These are phyloP conservation scores for Callionymus lyra DNA, from an alignment of 2,113 vertebrate genomes.

Conservation along the genomic window DNA sequence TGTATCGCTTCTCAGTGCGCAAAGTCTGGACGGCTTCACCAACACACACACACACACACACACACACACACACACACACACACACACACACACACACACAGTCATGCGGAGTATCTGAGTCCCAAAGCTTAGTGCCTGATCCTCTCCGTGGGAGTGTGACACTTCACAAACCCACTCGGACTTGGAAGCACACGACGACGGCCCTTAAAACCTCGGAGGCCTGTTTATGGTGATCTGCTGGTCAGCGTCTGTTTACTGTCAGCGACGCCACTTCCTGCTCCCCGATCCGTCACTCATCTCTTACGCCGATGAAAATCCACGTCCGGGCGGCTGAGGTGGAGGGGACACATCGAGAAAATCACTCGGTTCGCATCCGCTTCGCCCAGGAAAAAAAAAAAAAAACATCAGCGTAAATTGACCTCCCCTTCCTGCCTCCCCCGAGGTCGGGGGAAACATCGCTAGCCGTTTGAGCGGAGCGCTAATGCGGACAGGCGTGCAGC, in stretches of 20 bases:
- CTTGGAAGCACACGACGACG: slow-evolving; percentile 24
- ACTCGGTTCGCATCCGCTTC: slow-evolving; percentile 25
- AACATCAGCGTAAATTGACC: slow-evolving; percentile 42
- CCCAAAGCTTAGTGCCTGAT: slow-evolving; percentile 55
- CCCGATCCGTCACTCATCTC: slow-evolving; percentile 25
- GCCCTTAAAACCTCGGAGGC: slow-evolving; percentile 23
- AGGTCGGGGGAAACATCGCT: neutral
- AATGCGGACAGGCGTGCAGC: slow-evolving; percentile 44
- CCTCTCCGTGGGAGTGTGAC: slow-evolving; percentile 53
- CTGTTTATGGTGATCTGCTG: slow-evolving; percentile 41
- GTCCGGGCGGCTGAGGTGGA: slow-evolving; percentile 25
- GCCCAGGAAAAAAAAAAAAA: slow-evolving; percentile 12
- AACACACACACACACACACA: slow-evolving; percentile 21
- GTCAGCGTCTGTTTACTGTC: slow-evolving; percentile 50
- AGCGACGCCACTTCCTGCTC: slow-evolving; percentile 24
- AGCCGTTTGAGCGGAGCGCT: slow-evolving; percentile 16
- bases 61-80: slow-evolving; percentile 21
- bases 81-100: slow-evolving; percentile 12
- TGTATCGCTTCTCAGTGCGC: slow-evolving; percentile 48
- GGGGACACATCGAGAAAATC: slow-evolving; percentile 29
- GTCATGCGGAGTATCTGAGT: slow-evolving; percentile 42
- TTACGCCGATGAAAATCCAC: slow-evolving; percentile 5
- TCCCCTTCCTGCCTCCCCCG: slow-evolving; percentile 6
- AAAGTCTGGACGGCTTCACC: slow-evolving; percentile 21
- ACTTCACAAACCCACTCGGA: slow-evolving; percentile 33